Conservation (phyloP, 2,888 invertebrate species). For the Drosophila putrida region DNA sequence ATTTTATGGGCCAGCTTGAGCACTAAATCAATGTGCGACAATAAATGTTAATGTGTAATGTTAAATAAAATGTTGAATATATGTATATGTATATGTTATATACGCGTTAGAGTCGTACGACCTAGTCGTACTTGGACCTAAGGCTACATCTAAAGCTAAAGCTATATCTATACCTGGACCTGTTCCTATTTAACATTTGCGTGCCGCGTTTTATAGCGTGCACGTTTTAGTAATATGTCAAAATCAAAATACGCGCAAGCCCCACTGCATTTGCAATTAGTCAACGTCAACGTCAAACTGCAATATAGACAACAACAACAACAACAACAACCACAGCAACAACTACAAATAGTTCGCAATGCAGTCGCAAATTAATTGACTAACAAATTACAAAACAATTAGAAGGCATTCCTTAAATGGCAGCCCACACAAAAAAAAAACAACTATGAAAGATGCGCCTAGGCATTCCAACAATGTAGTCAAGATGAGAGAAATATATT, state of each 20-base stretch:
- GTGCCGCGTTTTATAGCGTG: slow-evolving; percentile 63
- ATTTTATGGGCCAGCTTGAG: slow-evolving; percentile 51
- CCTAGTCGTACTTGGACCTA: slow-evolving; percentile 19
- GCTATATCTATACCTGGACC: slow-evolving; percentile 29
- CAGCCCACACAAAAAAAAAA: slow-evolving; percentile 48
- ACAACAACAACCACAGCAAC: slow-evolving; percentile 38
- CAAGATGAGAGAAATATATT: slow-evolving; percentile 14
- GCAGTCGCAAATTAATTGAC: slow-evolving; percentile 76
- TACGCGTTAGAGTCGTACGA: slow-evolving; percentile 2
- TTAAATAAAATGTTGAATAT: slow-evolving; percentile 67
- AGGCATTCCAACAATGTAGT: slow-evolving; percentile 63
- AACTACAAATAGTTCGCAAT: slow-evolving; percentile 48
- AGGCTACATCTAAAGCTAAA: background rate
- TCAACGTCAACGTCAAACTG: slow-evolving; percentile 51
- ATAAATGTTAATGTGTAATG: slow-evolving; percentile 63
- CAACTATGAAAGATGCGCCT: slow-evolving; percentile 59
- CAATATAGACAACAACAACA: slow-evolving; percentile 25
- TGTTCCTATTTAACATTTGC: slow-evolving; percentile 65
- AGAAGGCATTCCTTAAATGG: slow-evolving; percentile 74
- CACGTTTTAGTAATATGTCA: slow-evolving; percentile 80
- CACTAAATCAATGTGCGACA: slow-evolving; percentile 73
- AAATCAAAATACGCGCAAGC: slow-evolving; percentile 65
- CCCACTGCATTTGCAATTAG: slow-evolving; percentile 70
- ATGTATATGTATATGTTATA: background rate
- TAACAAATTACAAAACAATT: slow-evolving; percentile 80